Evolutionary conservation across 2,113 vertebrate species (phyloP), one percentile per base, ranked within the genome.

Genomic region (Corapipo altera): DNA sequence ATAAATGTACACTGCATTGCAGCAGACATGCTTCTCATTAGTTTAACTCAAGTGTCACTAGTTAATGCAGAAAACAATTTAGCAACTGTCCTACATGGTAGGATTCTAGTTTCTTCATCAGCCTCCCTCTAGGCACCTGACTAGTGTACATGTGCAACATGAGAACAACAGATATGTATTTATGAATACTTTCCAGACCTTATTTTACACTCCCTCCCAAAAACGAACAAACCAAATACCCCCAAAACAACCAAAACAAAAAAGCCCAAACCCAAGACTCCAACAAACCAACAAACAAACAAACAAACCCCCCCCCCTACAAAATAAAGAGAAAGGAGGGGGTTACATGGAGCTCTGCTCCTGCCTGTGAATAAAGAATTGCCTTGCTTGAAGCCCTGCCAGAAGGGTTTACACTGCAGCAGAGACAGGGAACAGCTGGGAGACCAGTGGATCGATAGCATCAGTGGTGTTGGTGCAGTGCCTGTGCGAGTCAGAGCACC

Each of bases 11-110:
- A 32, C 94, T 95, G 87, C 96, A 96, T 95, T 96, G 95, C 91
- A 96, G 96, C 77, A 97, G 96, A 83, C 93, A 51, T 94, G 79
- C 66, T 73, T 78, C 94, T 96, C 90, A 96, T 97, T 96, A 96
- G 73, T 96, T 97, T 95, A 95, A 94, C 91, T 88, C 52, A 91
- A 92, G 95, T 95, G 95, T 91, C 97, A 94, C 67, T 90, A 93
- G 79, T 83, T 97, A 94, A 93, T 92, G 83, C 77, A 73, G 67
- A 77, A 89, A 96, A 83, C 2, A 1, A 96, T 97, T 97, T 94
- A 95, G 46, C 88, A 95, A 91, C 14, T 73, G 33, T 94, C 77
- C 70, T 91, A 18, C 11, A 23, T 12, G 39, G 64, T 83, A 65
- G 48, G 39, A 37, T 33, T 87, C 55, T 58, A 51, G 80, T 91